These are phyloP conservation scores for Toxonevra muliebris DNA, from an alignment of 2,888 invertebrate species.

Conservation along the genomic window DNA sequence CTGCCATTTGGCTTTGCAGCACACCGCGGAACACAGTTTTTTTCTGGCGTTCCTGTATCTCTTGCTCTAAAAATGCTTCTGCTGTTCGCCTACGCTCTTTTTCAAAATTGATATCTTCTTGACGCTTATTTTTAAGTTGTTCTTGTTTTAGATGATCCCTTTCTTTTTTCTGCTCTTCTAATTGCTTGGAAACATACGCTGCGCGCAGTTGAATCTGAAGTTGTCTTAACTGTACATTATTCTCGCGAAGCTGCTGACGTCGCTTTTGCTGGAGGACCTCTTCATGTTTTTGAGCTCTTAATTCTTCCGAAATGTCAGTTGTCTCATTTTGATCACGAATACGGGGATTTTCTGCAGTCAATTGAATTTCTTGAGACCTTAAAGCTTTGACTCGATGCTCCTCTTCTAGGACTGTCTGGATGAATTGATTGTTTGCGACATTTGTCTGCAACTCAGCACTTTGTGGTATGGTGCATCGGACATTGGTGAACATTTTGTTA, in stretches of 20 bases:
- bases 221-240: constrained; percentile 39
- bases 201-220: constrained; percentile 39
- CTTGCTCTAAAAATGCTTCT: constrained; percentile 26
- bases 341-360: constrained; percentile 36
- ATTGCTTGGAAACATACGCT: constrained; percentile 37
- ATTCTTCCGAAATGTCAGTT: constrained; percentile 35
- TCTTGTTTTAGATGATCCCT: constrained; percentile 25
- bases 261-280: constrained; percentile 37
- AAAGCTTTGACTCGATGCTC: constrained; percentile 33
- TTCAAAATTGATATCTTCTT: constrained; percentile 34
- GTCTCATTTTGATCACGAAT: constrained; percentile 30
- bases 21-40: constrained; percentile 33
- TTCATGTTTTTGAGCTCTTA: constrained; percentile 35
- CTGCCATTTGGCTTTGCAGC: constrained; percentile 38
- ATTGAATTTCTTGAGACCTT: constrained; percentile 30
- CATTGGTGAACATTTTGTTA: constrained; percentile 24
- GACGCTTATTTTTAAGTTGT: constrained; percentile 25
- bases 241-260: constrained; percentile 41
- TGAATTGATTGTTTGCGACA: constrained; percentile 28
- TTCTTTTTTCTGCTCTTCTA: constrained; percentile 35
- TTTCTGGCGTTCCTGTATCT: constrained; percentile 34
- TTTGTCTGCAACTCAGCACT: constrained; percentile 22
- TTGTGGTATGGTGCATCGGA: constrained; percentile 28
- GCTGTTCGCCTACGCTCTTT: constrained; percentile 26
- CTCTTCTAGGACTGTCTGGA: constrained; percentile 34